Conservation (phyloP, 2,888 invertebrate genomes). For the Nebria brevicollis region DNA sequence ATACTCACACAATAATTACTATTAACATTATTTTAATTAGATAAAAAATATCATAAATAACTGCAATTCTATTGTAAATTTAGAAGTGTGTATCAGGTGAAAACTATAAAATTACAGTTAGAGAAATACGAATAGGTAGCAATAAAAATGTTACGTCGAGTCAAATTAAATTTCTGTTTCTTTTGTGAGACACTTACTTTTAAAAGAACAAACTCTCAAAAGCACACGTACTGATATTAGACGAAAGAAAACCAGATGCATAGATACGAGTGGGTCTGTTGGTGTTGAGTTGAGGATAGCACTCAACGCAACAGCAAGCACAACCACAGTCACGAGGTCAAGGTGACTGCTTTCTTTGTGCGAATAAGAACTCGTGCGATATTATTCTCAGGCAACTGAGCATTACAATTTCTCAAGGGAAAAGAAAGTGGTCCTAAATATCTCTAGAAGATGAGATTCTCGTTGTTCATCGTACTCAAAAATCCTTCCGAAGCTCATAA, state of each 20-base stretch:
- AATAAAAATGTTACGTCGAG: neutral
- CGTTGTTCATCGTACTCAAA: no score
- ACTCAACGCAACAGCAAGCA: neutral
- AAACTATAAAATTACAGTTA: no score
- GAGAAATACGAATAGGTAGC: no score
- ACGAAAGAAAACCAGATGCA: neutral
- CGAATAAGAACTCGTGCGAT: neutral
- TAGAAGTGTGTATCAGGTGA: no score
- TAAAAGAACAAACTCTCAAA: constrained; percentile 26
- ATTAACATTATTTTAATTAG: no score
- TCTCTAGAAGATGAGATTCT: no score
- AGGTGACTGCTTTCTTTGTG: constrained; percentile 19
- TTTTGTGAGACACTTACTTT: constrained; percentile 25
- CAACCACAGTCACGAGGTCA: constrained; percentile 27
- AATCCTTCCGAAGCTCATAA: no score
- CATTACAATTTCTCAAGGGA: neutral
- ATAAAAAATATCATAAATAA: no score
- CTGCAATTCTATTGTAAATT: no score
- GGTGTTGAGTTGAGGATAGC: neutral
- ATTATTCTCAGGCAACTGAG: neutral
- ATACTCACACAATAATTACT: no score
- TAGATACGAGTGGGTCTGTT: constrained; percentile 12
- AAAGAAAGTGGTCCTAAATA: neutral
- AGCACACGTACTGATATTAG: neutral
- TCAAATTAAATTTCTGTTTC: constrained; percentile 31